phyloP scores from a whole-genome alignment of 2,113 vertebrate species.

The Oncorhynchus tshawytscha region DNA sequence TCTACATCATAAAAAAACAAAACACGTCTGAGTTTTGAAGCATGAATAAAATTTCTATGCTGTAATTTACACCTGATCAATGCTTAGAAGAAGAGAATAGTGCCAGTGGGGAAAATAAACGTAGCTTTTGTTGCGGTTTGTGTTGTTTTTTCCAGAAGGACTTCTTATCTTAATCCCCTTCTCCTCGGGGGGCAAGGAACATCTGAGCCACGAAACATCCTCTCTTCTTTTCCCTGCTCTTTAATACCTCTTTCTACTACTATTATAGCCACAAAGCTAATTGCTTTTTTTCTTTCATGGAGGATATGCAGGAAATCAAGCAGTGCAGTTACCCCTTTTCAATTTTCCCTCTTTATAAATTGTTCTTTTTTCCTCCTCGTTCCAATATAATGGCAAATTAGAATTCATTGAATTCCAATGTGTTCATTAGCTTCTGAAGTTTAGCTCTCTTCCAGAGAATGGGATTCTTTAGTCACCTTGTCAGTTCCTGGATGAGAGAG shows the following conservation, averaged over 20 bases:
- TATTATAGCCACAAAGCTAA: conserved; percentile 63
- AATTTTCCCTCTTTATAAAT: conserved; percentile 66
- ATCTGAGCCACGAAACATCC: background rate
- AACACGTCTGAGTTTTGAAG: too few relatives aligned
- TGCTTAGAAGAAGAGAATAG: background rate
- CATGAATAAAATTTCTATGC: too few relatives aligned
- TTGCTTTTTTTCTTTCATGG: conserved; percentile 59
- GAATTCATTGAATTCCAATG: conserved; percentile 70
- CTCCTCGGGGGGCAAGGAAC: background rate
- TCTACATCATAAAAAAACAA: too few relatives aligned
- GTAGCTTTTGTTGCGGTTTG: background rate
- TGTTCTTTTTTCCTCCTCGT: conserved; percentile 48
- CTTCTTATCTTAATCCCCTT: background rate
- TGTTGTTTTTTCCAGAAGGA: background rate
- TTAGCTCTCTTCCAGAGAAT: conserved; percentile 55
- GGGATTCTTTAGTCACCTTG: conserved; percentile 51
- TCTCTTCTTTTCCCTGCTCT: conserved; percentile 10
- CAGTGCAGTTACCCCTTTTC: conserved; percentile 51
- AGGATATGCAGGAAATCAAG: conserved; percentile 52
- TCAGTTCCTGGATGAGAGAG: conserved; percentile 25
- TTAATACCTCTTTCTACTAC: conserved; percentile 59
- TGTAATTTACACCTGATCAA: background rate
- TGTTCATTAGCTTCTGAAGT: conserved; percentile 69
- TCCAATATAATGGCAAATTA: conserved; percentile 70
- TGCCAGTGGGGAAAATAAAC: background rate